phyloP scores from a whole-genome alignment of 1,140 invertebrate species.

The Camponotus vicinus region DNA sequence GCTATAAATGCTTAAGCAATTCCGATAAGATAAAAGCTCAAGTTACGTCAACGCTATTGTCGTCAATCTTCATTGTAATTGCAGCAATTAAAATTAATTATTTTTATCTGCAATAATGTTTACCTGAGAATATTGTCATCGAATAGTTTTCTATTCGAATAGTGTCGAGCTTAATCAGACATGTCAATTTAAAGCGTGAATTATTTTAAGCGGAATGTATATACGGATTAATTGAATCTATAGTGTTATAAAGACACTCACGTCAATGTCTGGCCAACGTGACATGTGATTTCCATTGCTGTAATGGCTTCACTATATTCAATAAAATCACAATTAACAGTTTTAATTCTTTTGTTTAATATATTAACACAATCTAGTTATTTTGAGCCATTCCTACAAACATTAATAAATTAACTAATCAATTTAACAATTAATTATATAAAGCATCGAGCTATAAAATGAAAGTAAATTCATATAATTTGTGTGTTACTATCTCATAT shows the following conservation, averaged over 20 bases:
- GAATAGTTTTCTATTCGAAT: background rate
- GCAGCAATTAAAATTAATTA: slow-evolving; percentile 6
- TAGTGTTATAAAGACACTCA: slow-evolving; percentile 27
- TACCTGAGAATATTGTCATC: background rate
- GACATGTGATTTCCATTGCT: slow-evolving; percentile 6
- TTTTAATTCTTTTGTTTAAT: background rate
- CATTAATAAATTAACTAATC: background rate
- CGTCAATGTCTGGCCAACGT: slow-evolving; percentile 32
- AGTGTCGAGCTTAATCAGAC: slow-evolving; percentile 35
- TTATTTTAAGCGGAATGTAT: slow-evolving; percentile 27
- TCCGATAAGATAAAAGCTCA: slow-evolving; percentile 40
- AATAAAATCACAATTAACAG: background rate
- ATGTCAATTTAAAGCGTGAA: slow-evolving; percentile 26
- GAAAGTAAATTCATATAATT: background rate
- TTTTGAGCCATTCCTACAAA: background rate
- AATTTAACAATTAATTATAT: background rate
- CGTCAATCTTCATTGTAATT: background rate
- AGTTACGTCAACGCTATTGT: background rate
- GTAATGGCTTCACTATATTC: background rate
- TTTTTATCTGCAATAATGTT: slow-evolving; percentile 6
- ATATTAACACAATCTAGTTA: slow-evolving; percentile 4
- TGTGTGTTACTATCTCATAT: background rate
- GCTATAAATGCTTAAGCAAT: slow-evolving; percentile 14
- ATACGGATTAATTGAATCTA: slow-evolving; percentile 17
- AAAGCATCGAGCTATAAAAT: background rate